phyloP scores from a whole-genome alignment of 2,888 invertebrate species.

The Drosophila affinis region DNA sequence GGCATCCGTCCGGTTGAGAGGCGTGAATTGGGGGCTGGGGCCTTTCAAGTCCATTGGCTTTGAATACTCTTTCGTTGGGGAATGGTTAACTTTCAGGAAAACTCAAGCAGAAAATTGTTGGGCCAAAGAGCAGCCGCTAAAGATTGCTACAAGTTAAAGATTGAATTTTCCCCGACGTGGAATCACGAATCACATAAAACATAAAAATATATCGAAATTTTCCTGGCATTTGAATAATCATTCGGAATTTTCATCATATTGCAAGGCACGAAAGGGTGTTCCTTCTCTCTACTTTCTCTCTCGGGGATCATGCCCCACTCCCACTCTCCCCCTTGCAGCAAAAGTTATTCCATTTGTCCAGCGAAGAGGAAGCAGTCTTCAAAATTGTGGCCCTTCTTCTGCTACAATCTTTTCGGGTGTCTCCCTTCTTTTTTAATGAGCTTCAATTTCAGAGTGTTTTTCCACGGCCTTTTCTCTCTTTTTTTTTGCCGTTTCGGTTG shows the following conservation, averaged over 20 bases:
- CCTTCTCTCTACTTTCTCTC: background rate
- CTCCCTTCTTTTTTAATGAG: constrained; percentile 65
- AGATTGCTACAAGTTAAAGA: background rate
- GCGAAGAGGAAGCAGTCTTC: constrained; percentile 28
- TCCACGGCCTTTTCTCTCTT: constrained; percentile 22
- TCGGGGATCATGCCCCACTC: background rate
- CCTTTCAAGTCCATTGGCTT: constrained; percentile 16
- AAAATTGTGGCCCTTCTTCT: constrained; percentile 34
- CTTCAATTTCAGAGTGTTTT: constrained; percentile 40
- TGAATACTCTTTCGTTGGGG: constrained; percentile 21
- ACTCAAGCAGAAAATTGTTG: background rate
- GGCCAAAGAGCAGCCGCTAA: background rate
- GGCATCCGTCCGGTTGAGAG: constrained; percentile 22
- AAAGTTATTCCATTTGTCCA: constrained; percentile 39
- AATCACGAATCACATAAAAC: background rate
- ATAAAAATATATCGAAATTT: background rate
- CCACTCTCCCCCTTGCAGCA: background rate
- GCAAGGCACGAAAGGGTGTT: background rate
- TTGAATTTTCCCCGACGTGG: background rate
- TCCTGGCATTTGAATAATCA: too few species aligned
- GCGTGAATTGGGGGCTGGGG: constrained; percentile 21
- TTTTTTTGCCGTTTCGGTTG: constrained; percentile 13
- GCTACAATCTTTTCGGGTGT: background rate
- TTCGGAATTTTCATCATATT: too few species aligned
- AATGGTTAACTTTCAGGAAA: background rate